Conservation (phyloP, 1,140 invertebrate species). For the Caenorhabditis remanei region DNA sequence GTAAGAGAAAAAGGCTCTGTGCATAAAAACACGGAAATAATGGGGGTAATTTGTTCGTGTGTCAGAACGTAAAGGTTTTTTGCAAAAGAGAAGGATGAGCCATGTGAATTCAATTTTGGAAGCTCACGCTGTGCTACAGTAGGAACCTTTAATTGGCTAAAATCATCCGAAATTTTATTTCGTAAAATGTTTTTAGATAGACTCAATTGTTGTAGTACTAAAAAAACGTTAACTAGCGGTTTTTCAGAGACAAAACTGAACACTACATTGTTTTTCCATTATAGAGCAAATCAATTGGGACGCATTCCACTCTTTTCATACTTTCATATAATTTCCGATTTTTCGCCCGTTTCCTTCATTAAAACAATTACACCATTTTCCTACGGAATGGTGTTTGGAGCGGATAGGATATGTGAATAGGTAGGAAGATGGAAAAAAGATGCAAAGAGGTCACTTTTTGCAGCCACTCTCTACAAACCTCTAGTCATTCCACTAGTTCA, state of each 20-base stretch:
- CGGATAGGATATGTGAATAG: neutral
- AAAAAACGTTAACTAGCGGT: no score
- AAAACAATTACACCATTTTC: neutral
- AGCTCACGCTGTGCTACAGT: no score
- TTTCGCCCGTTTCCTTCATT: neutral
- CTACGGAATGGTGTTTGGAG: neutral
- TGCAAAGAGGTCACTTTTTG: slow-evolving; percentile 14
- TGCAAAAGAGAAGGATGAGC: no score
- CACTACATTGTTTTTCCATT: no score
- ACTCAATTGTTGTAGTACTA: no score
- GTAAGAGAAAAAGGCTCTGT: neutral
- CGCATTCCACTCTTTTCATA: neutral
- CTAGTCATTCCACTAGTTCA: neutral
- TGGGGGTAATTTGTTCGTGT: neutral
- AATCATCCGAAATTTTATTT: no score
- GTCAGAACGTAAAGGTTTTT: no score
- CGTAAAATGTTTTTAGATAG: no score
- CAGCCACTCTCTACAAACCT: neutral
- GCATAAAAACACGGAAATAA: neutral
- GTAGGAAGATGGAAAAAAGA: neutral
- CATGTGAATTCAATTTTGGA: no score
- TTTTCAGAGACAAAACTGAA: no score
- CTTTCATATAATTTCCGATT: slow-evolving; percentile 1
- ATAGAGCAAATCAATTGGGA: neutral
- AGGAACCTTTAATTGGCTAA: no score